phyloP scores from a whole-genome alignment of 92 coral and sea anemone species.

The Epizoanthus rinbou region DNA sequence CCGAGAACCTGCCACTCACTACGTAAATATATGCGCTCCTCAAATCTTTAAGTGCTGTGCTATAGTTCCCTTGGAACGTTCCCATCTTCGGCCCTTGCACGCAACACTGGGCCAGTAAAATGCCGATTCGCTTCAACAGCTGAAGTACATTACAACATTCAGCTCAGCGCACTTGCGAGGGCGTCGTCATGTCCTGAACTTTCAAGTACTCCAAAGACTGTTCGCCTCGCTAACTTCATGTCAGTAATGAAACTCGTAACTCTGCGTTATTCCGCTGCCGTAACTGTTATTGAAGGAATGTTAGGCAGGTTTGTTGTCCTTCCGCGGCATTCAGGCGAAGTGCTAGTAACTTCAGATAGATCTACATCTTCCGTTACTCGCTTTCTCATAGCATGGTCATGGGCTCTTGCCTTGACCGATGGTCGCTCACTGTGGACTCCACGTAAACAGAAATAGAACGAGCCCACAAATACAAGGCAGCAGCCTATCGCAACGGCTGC shows the following conservation, averaged over 20 bases:
- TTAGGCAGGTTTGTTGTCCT: neutral
- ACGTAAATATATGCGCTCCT: too few species aligned
- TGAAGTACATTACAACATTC: neutral
- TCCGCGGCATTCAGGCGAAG: neutral
- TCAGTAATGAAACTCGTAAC: neutral
- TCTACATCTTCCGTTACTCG: neutral
- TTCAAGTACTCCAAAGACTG: neutral
- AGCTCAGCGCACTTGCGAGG: neutral
- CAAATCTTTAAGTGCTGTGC: too few species aligned
- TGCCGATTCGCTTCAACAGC: too few species aligned
- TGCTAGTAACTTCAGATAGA: neutral
- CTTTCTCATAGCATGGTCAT: neutral
- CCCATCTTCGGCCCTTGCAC: too few species aligned
- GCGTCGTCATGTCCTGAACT: neutral
- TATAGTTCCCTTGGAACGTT: too few species aligned
- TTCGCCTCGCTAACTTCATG: constrained; percentile 7
- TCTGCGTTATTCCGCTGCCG: constrained; percentile 10
- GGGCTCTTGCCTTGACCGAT: constrained; percentile 15
- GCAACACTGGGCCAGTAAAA: too few species aligned
- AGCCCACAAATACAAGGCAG: constrained; percentile 23
- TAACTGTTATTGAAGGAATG: constrained; percentile 29
- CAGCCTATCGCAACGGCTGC: constrained; percentile 41
- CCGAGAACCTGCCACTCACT: too few species aligned
- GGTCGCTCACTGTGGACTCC: constrained; percentile 15
- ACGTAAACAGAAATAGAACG: constrained; percentile 28